Conservation (phyloP, 2,888 invertebrate genomes). For the Endomychus coccineus region DNA sequence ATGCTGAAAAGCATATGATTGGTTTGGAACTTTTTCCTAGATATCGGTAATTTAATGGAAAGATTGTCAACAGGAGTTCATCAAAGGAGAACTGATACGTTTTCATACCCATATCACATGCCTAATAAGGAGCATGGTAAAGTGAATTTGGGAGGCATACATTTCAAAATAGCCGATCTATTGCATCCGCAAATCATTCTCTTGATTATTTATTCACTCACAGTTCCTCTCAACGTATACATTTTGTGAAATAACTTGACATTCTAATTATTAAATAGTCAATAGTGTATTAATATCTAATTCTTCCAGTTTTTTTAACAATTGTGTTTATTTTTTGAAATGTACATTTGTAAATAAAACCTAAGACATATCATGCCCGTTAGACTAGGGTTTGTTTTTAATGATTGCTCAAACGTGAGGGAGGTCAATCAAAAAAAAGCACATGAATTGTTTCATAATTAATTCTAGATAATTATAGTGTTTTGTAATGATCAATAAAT, state of each 20-base stretch:
- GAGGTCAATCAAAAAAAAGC: conserved; percentile 12
- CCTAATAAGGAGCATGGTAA: no score
- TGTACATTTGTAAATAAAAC: conserved; percentile 14
- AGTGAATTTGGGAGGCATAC: no score
- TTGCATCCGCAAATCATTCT: conserved; percentile 1
- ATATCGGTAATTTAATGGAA: no score
- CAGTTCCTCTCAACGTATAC: no score
- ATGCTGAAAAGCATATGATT: no score
- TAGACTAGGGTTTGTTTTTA: conserved; percentile 12
- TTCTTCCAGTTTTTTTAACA: not conserved
- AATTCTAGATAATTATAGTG: conserved; percentile 15
- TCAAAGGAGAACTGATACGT: no score
- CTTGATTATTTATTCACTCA: conserved; percentile 1
- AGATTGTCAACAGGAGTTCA: no score
- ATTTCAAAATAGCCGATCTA: not conserved
- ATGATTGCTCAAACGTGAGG: conserved; percentile 13
- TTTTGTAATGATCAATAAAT: conserved; percentile 15
- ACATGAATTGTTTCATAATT: conserved; percentile 10
- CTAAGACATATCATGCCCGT: conserved; percentile 15
- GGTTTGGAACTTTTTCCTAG: no score
- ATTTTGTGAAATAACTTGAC: no score
- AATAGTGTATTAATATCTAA: not conserved
- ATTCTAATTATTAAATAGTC: no score
- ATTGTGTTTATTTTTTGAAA: not conserved
- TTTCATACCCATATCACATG: no score